A percentile compares a stretch with the other conserved stretches of the same genome.
phyloP scores from a whole-genome alignment of 2,113 vertebrate species.

The Phoxinus phoxinus region DNA sequence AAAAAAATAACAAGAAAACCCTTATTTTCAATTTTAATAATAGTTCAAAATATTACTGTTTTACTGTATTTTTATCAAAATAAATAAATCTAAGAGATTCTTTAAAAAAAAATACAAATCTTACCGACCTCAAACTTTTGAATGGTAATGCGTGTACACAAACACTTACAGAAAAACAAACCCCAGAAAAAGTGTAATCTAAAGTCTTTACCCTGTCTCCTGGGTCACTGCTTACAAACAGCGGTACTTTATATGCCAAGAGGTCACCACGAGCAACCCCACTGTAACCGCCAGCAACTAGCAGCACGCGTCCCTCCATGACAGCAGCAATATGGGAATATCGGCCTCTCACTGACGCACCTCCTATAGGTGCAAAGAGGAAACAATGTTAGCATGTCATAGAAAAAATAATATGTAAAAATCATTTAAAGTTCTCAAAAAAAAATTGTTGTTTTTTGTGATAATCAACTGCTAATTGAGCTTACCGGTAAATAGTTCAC shows the following conservation, averaged over 20 bases:
- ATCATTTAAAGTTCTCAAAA: background rate
- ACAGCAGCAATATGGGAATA: slow-evolving; percentile 89
- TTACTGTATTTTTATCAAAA: background rate
- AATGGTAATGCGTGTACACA: background rate
- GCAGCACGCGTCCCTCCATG: slow-evolving; percentile 86
- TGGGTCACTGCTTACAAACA: slow-evolving; percentile 86
- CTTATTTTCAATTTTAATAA: background rate
- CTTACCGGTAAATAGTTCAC: no score
- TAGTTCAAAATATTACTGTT: background rate
- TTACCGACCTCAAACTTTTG: background rate
- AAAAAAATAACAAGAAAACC: background rate
- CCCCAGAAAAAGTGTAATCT: background rate
- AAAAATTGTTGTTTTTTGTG: background rate
- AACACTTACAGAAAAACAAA: background rate
- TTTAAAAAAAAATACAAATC: background rate
- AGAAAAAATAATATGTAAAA: background rate
- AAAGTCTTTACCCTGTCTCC: slow-evolving; percentile 73
- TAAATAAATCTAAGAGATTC: background rate
- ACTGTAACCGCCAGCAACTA: slow-evolving; percentile 90
- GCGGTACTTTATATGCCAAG: slow-evolving; percentile 90
- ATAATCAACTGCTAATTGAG: background rate
- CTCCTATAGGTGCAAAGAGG: slow-evolving; percentile 63
- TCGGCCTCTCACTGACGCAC: slow-evolving; percentile 80
- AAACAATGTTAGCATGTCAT: background rate
- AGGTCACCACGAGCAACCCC: slow-evolving; percentile 85